Conservation (phyloP, 2,113 vertebrate species). For the Terrapene triunguis region DNA sequence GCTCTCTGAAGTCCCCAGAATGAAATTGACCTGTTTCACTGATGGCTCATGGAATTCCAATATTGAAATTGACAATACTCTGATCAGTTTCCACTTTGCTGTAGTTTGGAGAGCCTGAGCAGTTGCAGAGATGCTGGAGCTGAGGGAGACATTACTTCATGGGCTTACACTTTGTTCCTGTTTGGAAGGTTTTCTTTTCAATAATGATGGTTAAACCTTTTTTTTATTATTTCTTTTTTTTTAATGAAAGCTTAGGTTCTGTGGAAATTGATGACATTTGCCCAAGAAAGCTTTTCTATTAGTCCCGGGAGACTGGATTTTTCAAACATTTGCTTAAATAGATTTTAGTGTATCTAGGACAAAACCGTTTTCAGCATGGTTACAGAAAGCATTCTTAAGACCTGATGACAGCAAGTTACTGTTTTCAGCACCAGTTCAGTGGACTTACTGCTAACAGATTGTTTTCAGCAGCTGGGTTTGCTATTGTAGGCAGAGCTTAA, state of each 20-base stretch:
- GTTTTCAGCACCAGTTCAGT: background rate
- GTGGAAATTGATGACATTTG: background rate
- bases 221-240: no score
- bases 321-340: background rate
- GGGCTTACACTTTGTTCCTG: background rate
- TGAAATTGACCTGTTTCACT: background rate
- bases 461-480: background rate
- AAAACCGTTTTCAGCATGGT: background rate
- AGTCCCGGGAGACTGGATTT: background rate
- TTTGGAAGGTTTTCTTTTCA: background rate
- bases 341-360: background rate
- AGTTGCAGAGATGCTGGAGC: background rate
- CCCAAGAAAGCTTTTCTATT: background rate
- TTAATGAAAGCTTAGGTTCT: background rate
- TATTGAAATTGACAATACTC: background rate
- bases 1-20: background rate
- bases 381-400: background rate
- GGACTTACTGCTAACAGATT: background rate
- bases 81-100: background rate
- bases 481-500: background rate
- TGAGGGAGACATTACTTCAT: fast-evolving
- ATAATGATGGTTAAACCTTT: background rate
- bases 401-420: background rate
- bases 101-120: fast-evolving
- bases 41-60: background rate